A percentile compares a stretch with the other conserved stretches of the same genome.
Evolutionary conservation across 2,888 invertebrate genomes (phyloP).

Genomic region (Caenorhabditis doughertyi): DNA sequence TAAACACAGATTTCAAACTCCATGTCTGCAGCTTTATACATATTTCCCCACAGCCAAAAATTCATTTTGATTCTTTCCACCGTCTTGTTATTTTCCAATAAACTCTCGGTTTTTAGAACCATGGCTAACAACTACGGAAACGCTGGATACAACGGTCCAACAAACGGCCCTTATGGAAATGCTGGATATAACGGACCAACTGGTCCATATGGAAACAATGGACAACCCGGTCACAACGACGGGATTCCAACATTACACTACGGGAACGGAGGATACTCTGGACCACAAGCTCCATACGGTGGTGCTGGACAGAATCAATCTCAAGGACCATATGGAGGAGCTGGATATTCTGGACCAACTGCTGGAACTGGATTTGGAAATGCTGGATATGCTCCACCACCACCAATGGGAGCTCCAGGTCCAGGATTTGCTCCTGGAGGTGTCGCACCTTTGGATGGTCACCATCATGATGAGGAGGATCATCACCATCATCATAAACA

Average conservation of each 20-base stretch:
- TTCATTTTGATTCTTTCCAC: background rate
- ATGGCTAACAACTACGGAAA: conserved; percentile 63
- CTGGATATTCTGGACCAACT: conserved; percentile 45
- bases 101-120: background rate
- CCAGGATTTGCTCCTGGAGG: conserved; percentile 29
- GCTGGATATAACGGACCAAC: conserved; percentile 52
- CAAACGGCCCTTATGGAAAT: conserved; percentile 41
- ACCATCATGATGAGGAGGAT: conserved; percentile 7
- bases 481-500: conserved; percentile 35
- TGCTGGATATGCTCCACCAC: conserved; percentile 47
- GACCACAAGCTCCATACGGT: conserved; percentile 44
- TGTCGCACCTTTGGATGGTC: background rate
- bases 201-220: conserved; percentile 29
- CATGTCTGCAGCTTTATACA: no score
- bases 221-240: background rate
- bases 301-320: conserved; percentile 35
- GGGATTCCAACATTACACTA: conserved; percentile 29
- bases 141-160: conserved; percentile 54
- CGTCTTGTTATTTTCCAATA: background rate
- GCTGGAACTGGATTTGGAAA: conserved; percentile 34
- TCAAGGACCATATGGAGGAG: conserved; percentile 43
- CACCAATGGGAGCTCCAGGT: conserved; percentile 40
- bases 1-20: no score
- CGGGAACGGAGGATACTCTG: conserved; percentile 47
- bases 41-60: no score